Conservation (phyloP, 2,888 invertebrate genomes). For the Athalia cordata region DNA sequence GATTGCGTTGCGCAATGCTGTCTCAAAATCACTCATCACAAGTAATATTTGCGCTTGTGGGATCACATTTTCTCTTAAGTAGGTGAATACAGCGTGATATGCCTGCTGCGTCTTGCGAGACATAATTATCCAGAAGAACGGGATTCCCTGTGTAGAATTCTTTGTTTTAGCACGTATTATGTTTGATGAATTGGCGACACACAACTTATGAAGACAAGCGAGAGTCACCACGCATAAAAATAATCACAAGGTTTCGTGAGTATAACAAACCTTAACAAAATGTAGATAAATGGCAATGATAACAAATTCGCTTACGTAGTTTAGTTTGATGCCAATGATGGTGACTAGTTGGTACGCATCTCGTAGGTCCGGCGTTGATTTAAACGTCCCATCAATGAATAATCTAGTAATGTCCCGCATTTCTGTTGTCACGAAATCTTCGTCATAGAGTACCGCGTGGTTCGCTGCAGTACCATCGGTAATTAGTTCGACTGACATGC, state of each 20-base stretch:
- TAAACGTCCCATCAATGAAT: slow-evolving; percentile 41
- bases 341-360: slow-evolving; percentile 40
- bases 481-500: slow-evolving; percentile 24
- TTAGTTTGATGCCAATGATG: slow-evolving; percentile 34
- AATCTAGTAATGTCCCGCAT: slow-evolving; percentile 37
- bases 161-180: background rate
- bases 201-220: no score
- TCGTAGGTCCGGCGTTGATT: slow-evolving; percentile 24
- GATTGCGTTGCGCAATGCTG: background rate
- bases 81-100: background rate
- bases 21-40: background rate
- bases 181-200: background rate
- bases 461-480: slow-evolving; percentile 16
- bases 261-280: background rate
- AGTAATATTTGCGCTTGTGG: background rate
- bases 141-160: background rate
- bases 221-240: background rate
- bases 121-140: background rate
- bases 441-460: slow-evolving; percentile 31
- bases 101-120: background rate
- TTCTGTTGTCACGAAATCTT: slow-evolving; percentile 18
- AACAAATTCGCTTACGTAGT: slow-evolving; percentile 37
- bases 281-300: background rate
- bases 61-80: background rate
- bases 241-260: background rate